Evolutionary conservation across 1,140 invertebrate genomes (phyloP), one percentile per base, ranked within the genome.

Genomic region (Drosophila saltans): DNA sequence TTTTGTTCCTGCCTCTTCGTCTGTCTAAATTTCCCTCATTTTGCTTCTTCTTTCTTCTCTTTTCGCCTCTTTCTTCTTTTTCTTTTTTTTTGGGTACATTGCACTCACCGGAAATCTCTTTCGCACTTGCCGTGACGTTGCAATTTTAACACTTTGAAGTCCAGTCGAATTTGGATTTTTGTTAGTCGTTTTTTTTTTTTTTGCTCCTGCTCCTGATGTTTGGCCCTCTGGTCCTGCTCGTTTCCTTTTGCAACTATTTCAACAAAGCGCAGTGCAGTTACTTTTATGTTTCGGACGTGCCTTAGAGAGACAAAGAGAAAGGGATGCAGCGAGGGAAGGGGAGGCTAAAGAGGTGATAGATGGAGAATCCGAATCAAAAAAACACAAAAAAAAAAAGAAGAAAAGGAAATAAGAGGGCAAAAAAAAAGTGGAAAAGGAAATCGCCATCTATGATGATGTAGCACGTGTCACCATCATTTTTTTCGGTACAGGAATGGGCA

Each of bases 201-300:
- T 30, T 30, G 4, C 28, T 30, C 28, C 2, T 68, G 26, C 48
- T 26, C 63, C 61, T 83, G 16, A 16, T 16, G 60, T 79, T 36
- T 71, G 58, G 66, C 72, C 83, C 82, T 88, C 69, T 69, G 76
- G 66, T 86, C 80, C 61, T 68, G 43, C 72, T 73, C 70, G 66
- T 89, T 78, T 78, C 77, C 83, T 74, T 88, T 89, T 80, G 84
- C 77, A 88, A 83, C 84, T 88, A 88, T 88, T 88, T 89, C 83
- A 88, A 88, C 83, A 88, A 88, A 88, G 83, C 83, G 83, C 83
- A 88, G 68, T 88, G 83, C 83, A 88, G 83, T 88, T 88, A 88
- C 84, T 88, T 88, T 88, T 88, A 88, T 89, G 83, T 89, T 88
- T 83, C 77, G 80, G 88, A 88, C 83, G 83, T 88, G 83, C 84